phyloP scores from a whole-genome alignment of 2,888 invertebrate species.

The Theretra japonica region DNA sequence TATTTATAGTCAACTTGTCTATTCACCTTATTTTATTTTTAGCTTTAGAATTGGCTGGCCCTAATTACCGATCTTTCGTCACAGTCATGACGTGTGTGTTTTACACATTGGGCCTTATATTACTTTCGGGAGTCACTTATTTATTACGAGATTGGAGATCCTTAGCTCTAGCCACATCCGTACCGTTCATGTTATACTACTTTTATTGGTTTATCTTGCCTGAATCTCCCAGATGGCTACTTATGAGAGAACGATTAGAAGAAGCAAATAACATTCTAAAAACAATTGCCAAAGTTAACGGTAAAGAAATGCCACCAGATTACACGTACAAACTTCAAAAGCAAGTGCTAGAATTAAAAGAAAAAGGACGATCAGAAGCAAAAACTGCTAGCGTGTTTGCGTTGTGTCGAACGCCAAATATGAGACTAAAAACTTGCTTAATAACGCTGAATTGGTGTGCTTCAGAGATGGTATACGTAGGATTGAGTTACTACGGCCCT shows the following conservation, averaged over 20 bases:
- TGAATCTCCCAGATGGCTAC: conserved; percentile 96
- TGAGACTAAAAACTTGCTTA: conserved; percentile 93
- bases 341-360: conserved; percentile 87
- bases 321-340: conserved; percentile 90
- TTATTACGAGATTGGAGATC: conserved; percentile 93
- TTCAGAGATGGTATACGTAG: conserved; percentile 96
- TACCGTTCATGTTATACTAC: conserved; percentile 93
- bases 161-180: conserved; percentile 91
- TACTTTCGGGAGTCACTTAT: conserved; percentile 93
- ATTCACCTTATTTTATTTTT: conserved; percentile 52
- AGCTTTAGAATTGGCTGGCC: conserved; percentile 96
- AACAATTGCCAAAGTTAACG: conserved; percentile 91
- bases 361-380: conserved; percentile 75
- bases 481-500: conserved; percentile 95
- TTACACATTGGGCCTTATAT: conserved; percentile 93
- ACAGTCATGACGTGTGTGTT: conserved; percentile 96
- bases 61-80: conserved; percentile 95
- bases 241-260: conserved; percentile 91
- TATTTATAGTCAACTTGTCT: neutral
- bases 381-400: conserved; percentile 84
- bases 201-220: conserved; percentile 94
- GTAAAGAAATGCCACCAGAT: conserved; percentile 89
- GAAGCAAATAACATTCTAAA: conserved; percentile 92
- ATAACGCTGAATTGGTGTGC: conserved; percentile 97
- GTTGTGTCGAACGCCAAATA: conserved; percentile 92